Evolutionary conservation across 2,113 vertebrate genomes (phyloP).

Genomic region (Oreochromis spilurus): DNA sequence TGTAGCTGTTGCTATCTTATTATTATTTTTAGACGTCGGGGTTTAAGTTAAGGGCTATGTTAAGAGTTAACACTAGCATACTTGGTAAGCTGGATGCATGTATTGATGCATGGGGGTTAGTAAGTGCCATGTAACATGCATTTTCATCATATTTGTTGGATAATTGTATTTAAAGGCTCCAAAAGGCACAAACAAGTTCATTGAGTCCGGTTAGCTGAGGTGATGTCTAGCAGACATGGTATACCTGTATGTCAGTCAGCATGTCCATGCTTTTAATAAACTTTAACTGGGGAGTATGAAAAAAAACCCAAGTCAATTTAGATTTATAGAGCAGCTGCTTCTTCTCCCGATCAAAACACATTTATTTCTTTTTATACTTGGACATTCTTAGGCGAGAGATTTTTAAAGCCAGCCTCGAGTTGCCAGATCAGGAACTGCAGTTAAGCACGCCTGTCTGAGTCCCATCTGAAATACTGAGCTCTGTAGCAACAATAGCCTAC

Average conservation of each 20-base stretch:
- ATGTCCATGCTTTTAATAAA: not conserved
- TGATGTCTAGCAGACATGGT: not conserved
- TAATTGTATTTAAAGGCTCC: not conserved
- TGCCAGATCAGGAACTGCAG: not conserved
- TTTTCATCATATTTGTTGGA: rapidly evolving
- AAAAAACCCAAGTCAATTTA: not conserved
- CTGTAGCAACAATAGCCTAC: not conserved
- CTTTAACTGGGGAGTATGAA: not conserved
- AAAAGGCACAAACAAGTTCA: not conserved
- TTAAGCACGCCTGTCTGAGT: not conserved
- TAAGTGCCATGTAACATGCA: not conserved
- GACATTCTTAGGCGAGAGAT: not conserved
- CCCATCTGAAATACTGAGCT: not conserved
- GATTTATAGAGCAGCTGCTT: not conserved
- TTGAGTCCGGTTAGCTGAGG: not conserved
- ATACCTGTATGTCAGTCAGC: not conserved
- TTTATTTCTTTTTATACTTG: not conserved
- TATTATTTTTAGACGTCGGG: not conserved
- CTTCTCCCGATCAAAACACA: not conserved
- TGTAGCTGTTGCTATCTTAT: not conserved
- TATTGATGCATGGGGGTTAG: not conserved
- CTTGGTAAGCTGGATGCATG: not conserved
- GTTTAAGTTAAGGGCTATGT: not conserved
- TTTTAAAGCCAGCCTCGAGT: not conserved
- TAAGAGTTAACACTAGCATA: not conserved